phyloP scores from a whole-genome alignment of 2,113 vertebrate species.

The Leptocoma aspasia region DNA sequence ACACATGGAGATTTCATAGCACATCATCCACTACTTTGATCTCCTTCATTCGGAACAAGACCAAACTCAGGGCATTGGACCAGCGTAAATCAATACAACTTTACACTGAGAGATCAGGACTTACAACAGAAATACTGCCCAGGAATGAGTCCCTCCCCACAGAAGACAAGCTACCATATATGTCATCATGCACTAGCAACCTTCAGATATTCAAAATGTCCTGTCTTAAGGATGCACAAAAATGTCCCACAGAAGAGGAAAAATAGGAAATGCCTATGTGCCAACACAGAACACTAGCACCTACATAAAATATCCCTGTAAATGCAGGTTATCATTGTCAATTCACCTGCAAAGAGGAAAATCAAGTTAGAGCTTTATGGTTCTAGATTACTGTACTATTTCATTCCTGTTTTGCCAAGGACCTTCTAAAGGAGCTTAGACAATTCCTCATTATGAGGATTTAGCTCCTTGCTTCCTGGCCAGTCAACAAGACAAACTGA shows the following conservation, averaged over 20 bases:
- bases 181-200: neutral
- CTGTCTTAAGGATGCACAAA: neutral
- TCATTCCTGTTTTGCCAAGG: neutral
- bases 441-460: neutral
- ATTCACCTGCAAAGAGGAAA: neutral
- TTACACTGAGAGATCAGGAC: neutral
- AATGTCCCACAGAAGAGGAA: neutral
- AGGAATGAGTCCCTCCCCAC: neutral
- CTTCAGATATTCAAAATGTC: neutral
- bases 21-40: neutral
- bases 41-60: neutral
- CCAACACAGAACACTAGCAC: neutral
- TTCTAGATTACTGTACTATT: neutral
- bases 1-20: neutral
- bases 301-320: neutral
- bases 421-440: neutral
- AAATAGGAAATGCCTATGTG: neutral
- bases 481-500: neutral
- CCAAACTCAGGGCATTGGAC: neutral
- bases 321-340: neutral
- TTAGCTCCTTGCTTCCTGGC: neutral
- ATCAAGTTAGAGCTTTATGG: neutral
- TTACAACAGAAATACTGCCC: neutral
- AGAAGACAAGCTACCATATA: neutral
- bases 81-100: neutral